Percentiles rank a stretch among this genome's conserved stretches.
These are phyloP conservation scores for Penaeus indicus DNA, from an alignment of 1,140 invertebrate species.

Conservation along the genomic window DNA sequence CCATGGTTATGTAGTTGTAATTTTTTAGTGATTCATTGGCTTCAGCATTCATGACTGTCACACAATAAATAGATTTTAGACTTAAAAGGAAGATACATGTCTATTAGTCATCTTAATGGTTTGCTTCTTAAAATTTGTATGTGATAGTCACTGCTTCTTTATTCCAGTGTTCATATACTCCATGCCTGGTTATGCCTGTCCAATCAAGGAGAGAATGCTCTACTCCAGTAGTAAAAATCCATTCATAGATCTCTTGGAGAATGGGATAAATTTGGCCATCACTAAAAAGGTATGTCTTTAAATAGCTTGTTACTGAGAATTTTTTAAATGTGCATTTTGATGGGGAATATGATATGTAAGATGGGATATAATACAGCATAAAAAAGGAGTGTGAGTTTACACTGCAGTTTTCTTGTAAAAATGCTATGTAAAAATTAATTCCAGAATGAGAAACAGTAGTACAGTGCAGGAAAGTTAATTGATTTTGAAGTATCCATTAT, in stretches of 20 bases:
- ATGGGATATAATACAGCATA: neutral
- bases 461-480: neutral
- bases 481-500: neutral
- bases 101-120: no score
- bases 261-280: constrained; percentile 78
- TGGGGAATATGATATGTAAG: no score
- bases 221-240: constrained; percentile 97
- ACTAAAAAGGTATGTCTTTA: constrained; percentile 84
- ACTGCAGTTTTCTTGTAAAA: neutral
- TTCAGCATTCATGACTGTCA: no score
- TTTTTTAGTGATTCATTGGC: no score
- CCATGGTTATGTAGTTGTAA: no score
- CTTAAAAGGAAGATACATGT: no score
- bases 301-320: neutral
- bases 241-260: constrained; percentile 83
- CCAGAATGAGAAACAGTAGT: neutral
- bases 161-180: constrained; percentile 96
- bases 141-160: constrained; percentile 64
- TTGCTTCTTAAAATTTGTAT: neutral
- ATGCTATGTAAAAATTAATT: neutral
- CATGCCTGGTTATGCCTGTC: constrained; percentile 94
- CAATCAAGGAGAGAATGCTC: constrained; percentile 96
- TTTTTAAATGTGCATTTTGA: neutral
- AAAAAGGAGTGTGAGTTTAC: neutral
- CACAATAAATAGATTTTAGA: no score